Evolutionary conservation across 2,113 vertebrate species (phyloP).

Genomic region (Seriola dumerili): DNA sequence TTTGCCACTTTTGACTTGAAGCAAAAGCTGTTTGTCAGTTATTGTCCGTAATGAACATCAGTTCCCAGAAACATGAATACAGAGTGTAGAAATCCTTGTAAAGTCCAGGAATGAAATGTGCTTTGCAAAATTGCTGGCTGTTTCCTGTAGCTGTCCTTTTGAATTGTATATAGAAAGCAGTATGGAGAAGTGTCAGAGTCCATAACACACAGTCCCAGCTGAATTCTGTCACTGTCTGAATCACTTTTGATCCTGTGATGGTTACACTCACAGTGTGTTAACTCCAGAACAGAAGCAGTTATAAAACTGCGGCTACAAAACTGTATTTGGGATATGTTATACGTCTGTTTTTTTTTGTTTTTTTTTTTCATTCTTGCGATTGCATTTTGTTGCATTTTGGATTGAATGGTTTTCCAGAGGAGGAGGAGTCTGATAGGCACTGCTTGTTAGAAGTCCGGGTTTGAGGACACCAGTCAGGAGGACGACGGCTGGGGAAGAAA

Average conservation of each 20-base stretch:
- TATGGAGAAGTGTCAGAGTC: slow-evolving; percentile 35
- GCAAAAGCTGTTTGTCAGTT: slow-evolving; percentile 40
- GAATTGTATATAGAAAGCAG: slow-evolving; percentile 41
- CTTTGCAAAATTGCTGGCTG: slow-evolving; percentile 56
- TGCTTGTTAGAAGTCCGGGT: slow-evolving; percentile 27
- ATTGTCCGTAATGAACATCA: slow-evolving; percentile 36
- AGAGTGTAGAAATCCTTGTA: slow-evolving; percentile 36
- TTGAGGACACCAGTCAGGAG: slow-evolving; percentile 32
- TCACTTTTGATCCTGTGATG: slow-evolving; percentile 16
- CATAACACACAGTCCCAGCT: slow-evolving; percentile 21
- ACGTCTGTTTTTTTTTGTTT: background rate
- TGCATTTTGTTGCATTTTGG: slow-evolving; percentile 46
- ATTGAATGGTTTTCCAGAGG: slow-evolving; percentile 18
- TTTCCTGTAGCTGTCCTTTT: slow-evolving; percentile 49
- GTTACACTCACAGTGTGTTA: slow-evolving; percentile 31
- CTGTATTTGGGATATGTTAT: slow-evolving; percentile 14
- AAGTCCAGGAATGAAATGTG: slow-evolving; percentile 49
- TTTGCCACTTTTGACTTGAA: slow-evolving; percentile 47
- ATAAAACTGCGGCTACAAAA: slow-evolving; percentile 55
- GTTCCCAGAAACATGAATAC: slow-evolving; percentile 28
- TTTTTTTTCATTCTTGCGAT: background rate
- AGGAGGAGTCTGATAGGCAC: slow-evolving; percentile 42
- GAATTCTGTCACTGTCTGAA: slow-evolving; percentile 36
- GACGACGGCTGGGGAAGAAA: slow-evolving; percentile 15
- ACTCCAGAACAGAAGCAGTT: slow-evolving; percentile 37